Evolutionary conservation across 2,113 vertebrate species (phyloP), one percentile per base, ranked within the genome.

Genomic region (Sapajus apella): DNA sequence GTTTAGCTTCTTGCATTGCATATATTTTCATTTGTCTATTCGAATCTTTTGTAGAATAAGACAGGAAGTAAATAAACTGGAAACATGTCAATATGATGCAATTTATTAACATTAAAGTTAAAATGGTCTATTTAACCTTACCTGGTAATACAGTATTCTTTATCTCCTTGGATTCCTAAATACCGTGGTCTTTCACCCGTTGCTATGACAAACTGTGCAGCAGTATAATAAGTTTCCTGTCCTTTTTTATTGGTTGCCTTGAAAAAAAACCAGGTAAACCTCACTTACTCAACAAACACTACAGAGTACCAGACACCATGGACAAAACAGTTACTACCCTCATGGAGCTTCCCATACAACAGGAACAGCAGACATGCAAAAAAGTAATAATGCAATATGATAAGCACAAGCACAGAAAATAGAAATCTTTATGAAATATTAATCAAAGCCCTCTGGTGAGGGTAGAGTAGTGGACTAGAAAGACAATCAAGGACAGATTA

Each of bases 101-200:
- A 13, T 32, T 47, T 17, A 16, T 64, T 14, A 5, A 9, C 14
- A n/a, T 45, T 70, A 79, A 10, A 20, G 45, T 55, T 58, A 66
- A 61, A 79, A 55, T 1, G 5, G 10, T 27, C n/a, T 91, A 0
- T 82, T 93, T 82, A 23, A 73, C 11, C 97, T 98, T 92, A 99
- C 99, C 99, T 99, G 80, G 99, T 99, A 98, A 99, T 99, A 96
- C 99, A 99, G 98, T 98, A 98, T 94, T 99, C 99, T 92, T 99
- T 99, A 98, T 99, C 99, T 97, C 99, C 99, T 23, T 98, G 99
- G 97, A 99, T 97, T 64, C 98, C 99, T 73, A 99, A 96, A 93
- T 99, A 99, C 37, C 99, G 99, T 0, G 99, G 99, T 87, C 99
- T 98, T 98, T 99, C 99, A 3, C 99, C 99, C 5, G 99, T 99